Evolutionary conservation across 1,140 invertebrate species (phyloP), one percentile per base, ranked within the genome.

Genomic region (Myzus persicae): DNA sequence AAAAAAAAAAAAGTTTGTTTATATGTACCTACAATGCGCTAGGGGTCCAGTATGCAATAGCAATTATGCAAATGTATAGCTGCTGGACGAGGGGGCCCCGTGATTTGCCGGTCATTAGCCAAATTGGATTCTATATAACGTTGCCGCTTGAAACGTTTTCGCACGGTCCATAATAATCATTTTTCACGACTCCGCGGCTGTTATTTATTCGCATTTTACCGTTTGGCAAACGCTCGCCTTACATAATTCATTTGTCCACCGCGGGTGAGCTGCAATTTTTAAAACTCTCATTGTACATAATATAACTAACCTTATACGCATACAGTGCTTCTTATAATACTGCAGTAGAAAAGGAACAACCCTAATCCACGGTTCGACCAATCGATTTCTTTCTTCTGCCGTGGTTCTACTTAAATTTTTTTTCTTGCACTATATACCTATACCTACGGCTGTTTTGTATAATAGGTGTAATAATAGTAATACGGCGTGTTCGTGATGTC

Each of bases 31-130:
- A 44, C 22, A 46, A n/a, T 26, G 31, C 24, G 40, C 14, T 14
- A 6, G 84, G 11, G n/a, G 7, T 31, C 7, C 44, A 48, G 11
- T 46, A 11, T 46, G 42, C 44, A 36, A 46, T 46, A 36, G n/a
- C 42, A 87, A 87, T 87, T 87, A 46, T 87, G 42, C 44, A 87
- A 87, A 87, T 46, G 46, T 36, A 89, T 38, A 22, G 22, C n/a
- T 24, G n/a, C 46, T 46, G 48, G 87, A 54, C 87, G 36, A 48
- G n/a, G 46, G 42, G 42, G 46, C 22, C 36, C n/a, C 26, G 87
- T 40, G 87, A 89, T 89, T 48, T 51, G 46, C 48, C 87, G 46
- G 36, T 89, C 46, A 89, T 89, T 51, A 89, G 46, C n/a, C 87
- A 54, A 51, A 89, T 89, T 89, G 9, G 46, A 89, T 89, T 51